These are phyloP conservation scores for Rhinolophus sinicus DNA, from an alignment of 2,113 vertebrate genomes.

Conservation along the genomic window DNA sequence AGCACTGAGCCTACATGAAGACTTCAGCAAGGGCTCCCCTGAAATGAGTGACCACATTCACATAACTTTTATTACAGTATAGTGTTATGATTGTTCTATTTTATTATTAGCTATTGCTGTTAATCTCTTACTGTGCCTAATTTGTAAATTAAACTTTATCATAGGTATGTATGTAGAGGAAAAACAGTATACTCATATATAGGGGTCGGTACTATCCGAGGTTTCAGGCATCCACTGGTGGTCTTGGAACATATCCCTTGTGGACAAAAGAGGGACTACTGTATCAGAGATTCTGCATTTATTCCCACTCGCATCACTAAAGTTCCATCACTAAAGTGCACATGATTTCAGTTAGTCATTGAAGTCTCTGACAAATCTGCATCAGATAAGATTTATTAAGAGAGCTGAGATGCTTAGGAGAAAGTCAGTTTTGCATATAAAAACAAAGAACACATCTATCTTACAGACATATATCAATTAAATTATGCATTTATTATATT, in stretches of 20 bases:
- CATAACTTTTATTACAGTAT: not conserved
- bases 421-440: conserved; percentile 33
- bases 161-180: not conserved
- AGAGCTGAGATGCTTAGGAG: not conserved
- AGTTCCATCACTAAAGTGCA: not conserved
- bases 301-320: not conserved
- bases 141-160: not conserved
- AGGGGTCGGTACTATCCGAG: not conserved
- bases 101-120: too few species aligned
- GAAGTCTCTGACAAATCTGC: not conserved
- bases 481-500: not conserved
- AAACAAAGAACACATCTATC: conserved; percentile 25
- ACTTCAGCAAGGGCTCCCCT: too few species aligned
- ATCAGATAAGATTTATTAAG: not conserved
- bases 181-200: not conserved
- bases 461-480: not conserved
- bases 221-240: not conserved
- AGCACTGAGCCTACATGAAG: not conserved
- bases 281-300: not conserved
- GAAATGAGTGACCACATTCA: not conserved
- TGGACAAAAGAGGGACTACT: not conserved
- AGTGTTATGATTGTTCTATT: not conserved
- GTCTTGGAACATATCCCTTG: not conserved
- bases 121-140: too few species aligned
- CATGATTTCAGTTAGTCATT: not conserved